A percentile compares a stretch with the other conserved stretches of the same genome.
phyloP scores from a whole-genome alignment of 1,140 invertebrate genomes.

The Drosophila orena region DNA sequence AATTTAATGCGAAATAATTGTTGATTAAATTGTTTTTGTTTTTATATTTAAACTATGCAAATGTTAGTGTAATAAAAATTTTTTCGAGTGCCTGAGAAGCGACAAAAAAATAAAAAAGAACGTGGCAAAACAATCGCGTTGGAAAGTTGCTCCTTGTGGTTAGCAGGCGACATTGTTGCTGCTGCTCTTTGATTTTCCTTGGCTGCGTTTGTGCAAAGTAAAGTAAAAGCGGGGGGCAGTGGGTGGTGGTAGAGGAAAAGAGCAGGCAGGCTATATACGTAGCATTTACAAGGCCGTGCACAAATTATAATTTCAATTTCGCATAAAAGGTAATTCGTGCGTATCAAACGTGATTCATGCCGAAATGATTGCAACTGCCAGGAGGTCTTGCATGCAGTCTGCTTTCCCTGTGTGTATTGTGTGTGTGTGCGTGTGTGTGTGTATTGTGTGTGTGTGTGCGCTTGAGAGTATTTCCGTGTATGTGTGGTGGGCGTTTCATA shows the following conservation, averaged over 20 bases:
- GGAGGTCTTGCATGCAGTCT: slow-evolving; percentile 62
- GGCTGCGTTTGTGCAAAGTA: slow-evolving; percentile 9
- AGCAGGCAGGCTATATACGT: slow-evolving; percentile 37
- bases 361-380: slow-evolving; percentile 78
- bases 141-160: slow-evolving; percentile 76
- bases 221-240: not conserved
- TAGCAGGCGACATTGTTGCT: slow-evolving; percentile 51
- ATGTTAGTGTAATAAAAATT: not conserved
- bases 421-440: not conserved
- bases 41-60: not conserved
- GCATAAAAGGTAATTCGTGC: slow-evolving; percentile 84
- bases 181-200: slow-evolving; percentile 50
- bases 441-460: slow-evolving; percentile 11
- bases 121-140: slow-evolving; percentile 59
- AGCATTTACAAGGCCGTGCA: slow-evolving; percentile 63
- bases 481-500: slow-evolving; percentile 63
- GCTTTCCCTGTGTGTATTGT: slow-evolving; percentile 6
- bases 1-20: not conserved
- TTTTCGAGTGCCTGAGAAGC: slow-evolving; percentile 5
- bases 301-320: slow-evolving; percentile 85
- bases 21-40: not conserved
- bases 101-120: slow-evolving; percentile 24
- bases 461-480: slow-evolving; percentile 19
- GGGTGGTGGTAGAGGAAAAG: no score
- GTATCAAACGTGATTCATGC: slow-evolving; percentile 84